Percentiles rank a stretch among this genome's conserved stretches.
These are phyloP conservation scores for zebrafish (Danio rerio) DNA, from an alignment of 2,113 vertebrate genomes.

Conservation along the genomic window DNA sequence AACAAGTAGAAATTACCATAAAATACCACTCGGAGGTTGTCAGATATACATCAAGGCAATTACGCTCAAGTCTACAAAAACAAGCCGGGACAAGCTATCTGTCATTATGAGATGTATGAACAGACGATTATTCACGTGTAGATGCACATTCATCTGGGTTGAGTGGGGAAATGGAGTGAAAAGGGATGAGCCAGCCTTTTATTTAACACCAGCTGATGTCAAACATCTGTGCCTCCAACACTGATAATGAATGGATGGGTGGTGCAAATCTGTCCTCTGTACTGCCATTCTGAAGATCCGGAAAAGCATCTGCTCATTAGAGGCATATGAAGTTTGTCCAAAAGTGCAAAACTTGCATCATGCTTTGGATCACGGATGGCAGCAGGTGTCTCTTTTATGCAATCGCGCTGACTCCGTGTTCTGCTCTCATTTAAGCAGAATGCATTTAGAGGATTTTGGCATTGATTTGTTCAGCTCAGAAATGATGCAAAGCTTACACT, in stretches of 20 bases:
- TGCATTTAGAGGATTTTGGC: conserved; percentile 11
- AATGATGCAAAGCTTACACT: conserved; percentile 16
- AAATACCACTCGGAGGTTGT: not conserved
- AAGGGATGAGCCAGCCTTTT: conserved; percentile 38
- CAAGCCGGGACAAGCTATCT: conserved; percentile 6
- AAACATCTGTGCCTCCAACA: conserved; percentile 46
- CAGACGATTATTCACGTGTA: conserved; percentile 17
- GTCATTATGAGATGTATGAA: not conserved
- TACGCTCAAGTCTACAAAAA: conserved; percentile 16
- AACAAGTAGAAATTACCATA: not conserved
- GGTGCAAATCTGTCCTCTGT: conserved; percentile 14
- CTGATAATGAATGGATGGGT: conserved; percentile 29
- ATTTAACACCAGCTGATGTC: conserved; percentile 43
- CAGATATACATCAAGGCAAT: conserved; percentile 25
- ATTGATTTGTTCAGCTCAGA: conserved; percentile 29
- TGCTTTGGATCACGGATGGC: conserved; percentile 34
- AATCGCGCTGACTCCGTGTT: conserved; percentile 11
- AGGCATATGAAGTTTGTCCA: conserved; percentile 33
- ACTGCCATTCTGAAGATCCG: conserved; percentile 25
- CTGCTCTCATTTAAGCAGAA: conserved; percentile 22
- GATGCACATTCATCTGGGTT: conserved; percentile 28
- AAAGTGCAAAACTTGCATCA: conserved; percentile 24
- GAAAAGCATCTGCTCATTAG: conserved; percentile 23
- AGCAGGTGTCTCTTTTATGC: conserved; percentile 27
- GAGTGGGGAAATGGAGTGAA: conserved; percentile 29